These are phyloP conservation scores for Perca fluviatilis DNA, from an alignment of 2,113 vertebrate species.

Conservation along the genomic window DNA sequence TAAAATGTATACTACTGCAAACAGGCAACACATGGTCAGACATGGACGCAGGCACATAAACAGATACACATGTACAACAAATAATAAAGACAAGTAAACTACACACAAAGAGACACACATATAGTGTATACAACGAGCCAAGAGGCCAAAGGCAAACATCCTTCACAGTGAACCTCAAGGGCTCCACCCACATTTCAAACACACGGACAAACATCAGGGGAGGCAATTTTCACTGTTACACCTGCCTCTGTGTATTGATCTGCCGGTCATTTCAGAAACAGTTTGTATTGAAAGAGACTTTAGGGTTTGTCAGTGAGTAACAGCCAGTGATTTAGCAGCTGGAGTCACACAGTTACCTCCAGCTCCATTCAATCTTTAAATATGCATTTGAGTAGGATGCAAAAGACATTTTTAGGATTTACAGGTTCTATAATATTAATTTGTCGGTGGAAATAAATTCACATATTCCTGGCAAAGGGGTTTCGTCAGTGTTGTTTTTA, in stretches of 20 bases:
- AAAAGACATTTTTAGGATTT: constrained; percentile 1
- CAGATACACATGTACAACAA: not conserved
- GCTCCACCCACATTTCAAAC: constrained; percentile 42
- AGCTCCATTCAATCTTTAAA: not conserved
- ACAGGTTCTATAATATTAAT: not conserved
- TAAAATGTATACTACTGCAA: constrained; percentile 39
- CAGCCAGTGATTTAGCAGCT: not conserved
- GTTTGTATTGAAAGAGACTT: not conserved
- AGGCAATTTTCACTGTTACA: constrained; percentile 49
- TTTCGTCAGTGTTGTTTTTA: not conserved
- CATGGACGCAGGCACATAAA: constrained; percentile 3
- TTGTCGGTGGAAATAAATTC: not conserved
- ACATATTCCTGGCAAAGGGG: not conserved
- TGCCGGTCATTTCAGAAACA: not conserved
- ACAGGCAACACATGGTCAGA: constrained; percentile 50
- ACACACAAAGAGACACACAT: not conserved
- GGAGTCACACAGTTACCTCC: not conserved
- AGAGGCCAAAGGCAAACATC: constrained; percentile 6
- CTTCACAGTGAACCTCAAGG: constrained; percentile 38
- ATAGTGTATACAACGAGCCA: not conserved
- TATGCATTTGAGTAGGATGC: not conserved
- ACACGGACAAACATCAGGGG: constrained; percentile 42
- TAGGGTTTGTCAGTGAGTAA: not conserved
- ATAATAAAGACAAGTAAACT: not conserved
- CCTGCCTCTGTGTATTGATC: constrained; percentile 38